Conservation (phyloP, 2,888 invertebrate species). For the Laspeyria flexula region DNA sequence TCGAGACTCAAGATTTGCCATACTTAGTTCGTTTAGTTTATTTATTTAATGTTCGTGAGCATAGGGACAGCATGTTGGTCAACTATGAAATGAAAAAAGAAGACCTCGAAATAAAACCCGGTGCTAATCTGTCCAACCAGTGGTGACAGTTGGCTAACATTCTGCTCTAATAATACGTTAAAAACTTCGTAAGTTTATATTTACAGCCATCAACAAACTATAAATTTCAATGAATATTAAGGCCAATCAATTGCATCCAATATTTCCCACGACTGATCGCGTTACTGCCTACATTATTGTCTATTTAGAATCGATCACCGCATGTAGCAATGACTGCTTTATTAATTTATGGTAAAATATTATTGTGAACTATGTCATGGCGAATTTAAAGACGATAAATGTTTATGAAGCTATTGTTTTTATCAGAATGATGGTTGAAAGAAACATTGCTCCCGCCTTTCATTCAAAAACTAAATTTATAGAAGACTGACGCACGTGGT, state of each 20-base stretch:
- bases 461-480: not conserved
- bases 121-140: no score
- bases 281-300: slow-evolving; percentile 24
- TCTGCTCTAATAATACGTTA: no score
- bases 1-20: no score
- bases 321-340: slow-evolving; percentile 20
- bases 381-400: slow-evolving; percentile 21
- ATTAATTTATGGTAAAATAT: slow-evolving; percentile 32
- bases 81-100: no score
- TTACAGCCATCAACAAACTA: no score
- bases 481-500: no score
- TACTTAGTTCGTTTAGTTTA: no score
- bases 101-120: no score
- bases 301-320: slow-evolving; percentile 51
- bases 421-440: not conserved
- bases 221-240: slow-evolving; percentile 20
- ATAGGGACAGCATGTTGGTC: no score
- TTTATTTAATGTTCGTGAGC: no score
- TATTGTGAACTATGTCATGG: slow-evolving; percentile 5
- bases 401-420: slow-evolving; percentile 1
- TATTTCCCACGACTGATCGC: slow-evolving; percentile 17
- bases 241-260: slow-evolving; percentile 24
- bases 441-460: not conserved
- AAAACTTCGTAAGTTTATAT: no score
- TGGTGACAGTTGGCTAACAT: no score